These are phyloP conservation scores for Elysia crispata DNA, from an alignment of 2,888 invertebrate species.

Conservation along the genomic window DNA sequence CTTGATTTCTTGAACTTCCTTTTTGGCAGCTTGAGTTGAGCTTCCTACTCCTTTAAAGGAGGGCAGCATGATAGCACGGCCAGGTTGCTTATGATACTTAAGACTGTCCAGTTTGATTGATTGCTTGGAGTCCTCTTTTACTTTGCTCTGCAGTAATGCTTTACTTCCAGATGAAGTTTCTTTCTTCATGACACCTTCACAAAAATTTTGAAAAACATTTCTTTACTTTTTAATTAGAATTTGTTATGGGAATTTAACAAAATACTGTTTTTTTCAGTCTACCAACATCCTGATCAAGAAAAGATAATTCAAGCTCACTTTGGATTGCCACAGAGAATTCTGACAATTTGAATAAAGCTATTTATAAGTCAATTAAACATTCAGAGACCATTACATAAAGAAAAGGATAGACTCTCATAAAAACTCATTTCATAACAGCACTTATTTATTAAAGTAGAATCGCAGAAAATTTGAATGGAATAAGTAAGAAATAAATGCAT, in stretches of 20 bases:
- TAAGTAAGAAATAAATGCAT: background rate
- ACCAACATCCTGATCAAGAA: no score
- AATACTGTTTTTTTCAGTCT: no score
- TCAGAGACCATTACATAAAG: background rate
- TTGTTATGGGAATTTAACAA: no score
- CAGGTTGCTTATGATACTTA: conserved; percentile 39
- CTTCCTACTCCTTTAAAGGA: conserved; percentile 36
- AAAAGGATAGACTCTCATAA: background rate
- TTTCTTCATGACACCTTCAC: conserved; percentile 14
- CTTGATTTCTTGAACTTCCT: conserved; percentile 19
- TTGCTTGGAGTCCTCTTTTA: conserved; percentile 26
- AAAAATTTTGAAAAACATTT: background rate
- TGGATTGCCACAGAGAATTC: no score
- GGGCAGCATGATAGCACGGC: conserved; percentile 40
- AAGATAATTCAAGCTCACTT: no score
- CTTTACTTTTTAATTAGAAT: background rate
- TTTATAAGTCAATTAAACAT: no score
- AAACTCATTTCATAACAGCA: background rate
- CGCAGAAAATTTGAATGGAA: background rate
- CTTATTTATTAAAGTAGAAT: background rate
- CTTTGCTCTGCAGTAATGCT: conserved; percentile 42
- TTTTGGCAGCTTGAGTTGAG: background rate
- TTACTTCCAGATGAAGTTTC: conserved; percentile 36
- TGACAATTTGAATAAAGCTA: no score
- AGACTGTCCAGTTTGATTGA: conserved; percentile 27